Percentiles rank a stretch among this genome's conserved stretches.
phyloP scores from a whole-genome alignment of 2,888 invertebrate genomes.

The Neocrepidodera transversa region DNA sequence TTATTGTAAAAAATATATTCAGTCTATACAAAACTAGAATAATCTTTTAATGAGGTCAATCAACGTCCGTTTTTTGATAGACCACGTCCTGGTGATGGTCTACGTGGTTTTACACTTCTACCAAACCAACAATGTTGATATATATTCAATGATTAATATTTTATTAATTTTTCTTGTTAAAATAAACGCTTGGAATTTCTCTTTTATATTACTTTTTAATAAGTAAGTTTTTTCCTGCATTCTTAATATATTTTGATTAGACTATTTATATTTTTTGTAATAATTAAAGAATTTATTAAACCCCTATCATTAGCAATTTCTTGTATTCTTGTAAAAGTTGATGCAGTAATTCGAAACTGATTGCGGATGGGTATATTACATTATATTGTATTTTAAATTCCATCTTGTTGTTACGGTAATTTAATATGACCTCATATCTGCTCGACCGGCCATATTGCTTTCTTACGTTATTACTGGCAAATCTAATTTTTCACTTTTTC shows the following conservation, averaged over 20 bases:
- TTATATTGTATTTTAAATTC: constrained; percentile 15
- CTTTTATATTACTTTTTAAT: no score
- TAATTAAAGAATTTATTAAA: no score
- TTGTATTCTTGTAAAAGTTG: no score
- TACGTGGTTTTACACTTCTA: constrained; percentile 6
- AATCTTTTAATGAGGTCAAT: constrained; percentile 11
- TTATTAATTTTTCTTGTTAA: no score
- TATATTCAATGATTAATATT: no score
- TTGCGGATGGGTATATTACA: constrained; percentile 5
- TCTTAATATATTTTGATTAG: no score
- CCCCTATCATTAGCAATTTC: no score
- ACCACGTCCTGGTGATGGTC: constrained; percentile 1
- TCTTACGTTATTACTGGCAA: constrained; percentile 5
- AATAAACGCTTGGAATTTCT: no score
- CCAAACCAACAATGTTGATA: not conserved
- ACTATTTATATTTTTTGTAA: no score
- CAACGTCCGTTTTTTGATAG: constrained; percentile 5
- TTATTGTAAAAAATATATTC: no score
- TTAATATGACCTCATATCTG: constrained; percentile 13
- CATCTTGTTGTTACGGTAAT: constrained; percentile 12
- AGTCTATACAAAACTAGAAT: no score
- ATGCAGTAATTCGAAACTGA: constrained; percentile 6
- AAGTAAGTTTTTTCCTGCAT: no score
- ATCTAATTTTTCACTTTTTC: constrained; percentile 15
- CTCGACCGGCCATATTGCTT: constrained; percentile 17